phyloP scores from a whole-genome alignment of 1,140 invertebrate species.

The Watersipora subatra region DNA sequence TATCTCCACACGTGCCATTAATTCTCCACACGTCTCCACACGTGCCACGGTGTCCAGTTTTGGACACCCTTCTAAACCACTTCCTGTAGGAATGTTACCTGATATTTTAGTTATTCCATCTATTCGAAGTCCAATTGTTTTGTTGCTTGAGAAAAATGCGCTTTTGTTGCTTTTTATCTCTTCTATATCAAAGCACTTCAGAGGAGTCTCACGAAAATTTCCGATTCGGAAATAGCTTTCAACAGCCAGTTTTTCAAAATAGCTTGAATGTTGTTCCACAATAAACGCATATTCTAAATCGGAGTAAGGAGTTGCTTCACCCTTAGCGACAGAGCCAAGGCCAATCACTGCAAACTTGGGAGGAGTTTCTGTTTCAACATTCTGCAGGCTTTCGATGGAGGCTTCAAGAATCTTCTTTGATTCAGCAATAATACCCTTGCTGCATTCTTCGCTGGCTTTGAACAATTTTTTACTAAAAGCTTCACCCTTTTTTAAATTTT shows the following conservation, averaged over 20 bases:
- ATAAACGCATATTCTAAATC: background rate
- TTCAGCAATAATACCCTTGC: background rate
- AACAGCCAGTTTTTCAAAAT: background rate
- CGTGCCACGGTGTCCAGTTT: too few species aligned
- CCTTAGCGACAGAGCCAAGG: background rate
- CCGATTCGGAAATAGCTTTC: background rate
- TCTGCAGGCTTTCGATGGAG: background rate
- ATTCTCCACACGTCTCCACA: too few species aligned
- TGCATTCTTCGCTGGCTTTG: background rate
- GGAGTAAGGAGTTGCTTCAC: background rate
- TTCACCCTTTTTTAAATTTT: background rate
- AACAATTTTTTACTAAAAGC: background rate
- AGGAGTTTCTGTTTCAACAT: background rate
- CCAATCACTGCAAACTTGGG: background rate
- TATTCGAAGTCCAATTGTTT: background rate
- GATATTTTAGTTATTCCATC: background rate
- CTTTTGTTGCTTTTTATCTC: background rate
- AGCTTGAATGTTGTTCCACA: background rate
- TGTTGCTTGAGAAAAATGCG: background rate
- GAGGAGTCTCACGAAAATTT: background rate
- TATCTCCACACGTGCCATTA: too few species aligned
- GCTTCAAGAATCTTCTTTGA: background rate
- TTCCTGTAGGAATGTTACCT: background rate
- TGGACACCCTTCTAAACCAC: too few species aligned
- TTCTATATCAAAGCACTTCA: background rate